Conservation (phyloP, 1,140 invertebrate genomes). For the Drosophila littoralis region DNA sequence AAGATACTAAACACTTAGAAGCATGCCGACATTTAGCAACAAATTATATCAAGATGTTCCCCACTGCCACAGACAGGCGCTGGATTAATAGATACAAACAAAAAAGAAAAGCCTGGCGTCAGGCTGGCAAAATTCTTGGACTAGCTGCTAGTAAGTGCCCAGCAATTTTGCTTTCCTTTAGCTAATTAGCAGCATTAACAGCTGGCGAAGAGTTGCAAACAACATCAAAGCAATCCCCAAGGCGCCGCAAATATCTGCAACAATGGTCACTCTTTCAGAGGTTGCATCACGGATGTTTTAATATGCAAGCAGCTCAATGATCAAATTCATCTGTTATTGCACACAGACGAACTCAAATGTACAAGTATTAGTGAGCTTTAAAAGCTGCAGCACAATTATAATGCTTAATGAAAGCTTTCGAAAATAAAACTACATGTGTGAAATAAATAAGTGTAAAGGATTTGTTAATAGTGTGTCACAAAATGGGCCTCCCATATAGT, state of each 20-base stretch:
- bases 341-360: background rate
- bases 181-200: conserved; percentile 65
- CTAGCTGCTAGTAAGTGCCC: conserved; percentile 45
- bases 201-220: conserved; percentile 41
- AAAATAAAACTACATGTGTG: background rate
- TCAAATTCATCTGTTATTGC: conserved; percentile 6
- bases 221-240: conserved; percentile 48
- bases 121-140: conserved; percentile 32
- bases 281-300: conserved; percentile 21
- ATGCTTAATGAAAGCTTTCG: background rate
- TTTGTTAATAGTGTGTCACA: background rate
- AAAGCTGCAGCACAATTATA: background rate
- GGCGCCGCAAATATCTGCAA: conserved; percentile 9
- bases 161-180: conserved; percentile 62
- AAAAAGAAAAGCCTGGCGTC: conserved; percentile 23
- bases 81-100: conserved; percentile 65
- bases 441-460: background rate
- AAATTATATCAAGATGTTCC: conserved; percentile 72
- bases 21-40: conserved; percentile 48
- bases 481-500: background rate
- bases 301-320: conserved; percentile 34
- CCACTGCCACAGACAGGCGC: conserved; percentile 33
- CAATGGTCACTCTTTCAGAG: conserved; percentile 29
- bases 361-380: background rate
- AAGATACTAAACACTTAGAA: conserved; percentile 12